A percentile compares a stretch with the other conserved stretches of the same genome.
Conservation (phyloP, 2,797 vertebrate species). For the Meda fulgida region DNA sequence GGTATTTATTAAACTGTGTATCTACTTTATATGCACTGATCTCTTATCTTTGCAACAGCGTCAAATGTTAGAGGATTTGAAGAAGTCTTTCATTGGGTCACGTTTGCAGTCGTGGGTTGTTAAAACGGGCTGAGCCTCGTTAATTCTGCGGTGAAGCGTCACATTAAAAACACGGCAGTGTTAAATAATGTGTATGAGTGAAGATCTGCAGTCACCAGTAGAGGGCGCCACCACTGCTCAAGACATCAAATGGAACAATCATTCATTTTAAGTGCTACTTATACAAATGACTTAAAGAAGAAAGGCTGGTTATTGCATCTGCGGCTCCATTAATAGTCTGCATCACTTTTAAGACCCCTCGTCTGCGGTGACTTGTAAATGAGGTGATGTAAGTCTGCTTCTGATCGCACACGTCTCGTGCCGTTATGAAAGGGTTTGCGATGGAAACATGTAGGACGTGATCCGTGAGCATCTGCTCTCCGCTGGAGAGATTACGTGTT, state of each 20-base stretch:
- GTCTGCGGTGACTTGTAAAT: conserved; percentile 2
- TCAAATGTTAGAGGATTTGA: background rate
- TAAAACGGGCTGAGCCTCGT: background rate
- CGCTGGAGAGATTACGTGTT: conserved; percentile 65
- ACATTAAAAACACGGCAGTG: background rate
- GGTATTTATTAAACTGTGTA: background rate
- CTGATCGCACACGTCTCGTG: background rate
- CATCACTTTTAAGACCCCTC: conserved; percentile 22
- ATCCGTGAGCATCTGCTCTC: conserved; percentile 29
- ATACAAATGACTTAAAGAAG: conserved; percentile 67
- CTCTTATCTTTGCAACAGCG: background rate
- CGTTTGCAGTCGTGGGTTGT: background rate
- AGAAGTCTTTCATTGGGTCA: background rate
- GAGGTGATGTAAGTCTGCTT: conserved; percentile 19
- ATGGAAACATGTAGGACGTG: background rate
- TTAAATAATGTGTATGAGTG: background rate
- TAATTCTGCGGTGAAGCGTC: background rate
- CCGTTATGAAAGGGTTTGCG: background rate
- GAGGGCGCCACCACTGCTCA: background rate
- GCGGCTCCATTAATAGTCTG: conserved; percentile 13
- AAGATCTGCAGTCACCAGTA: background rate
- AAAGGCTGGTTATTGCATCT: conserved; percentile 60
- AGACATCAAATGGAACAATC: conserved; percentile 43
- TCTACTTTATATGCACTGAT: background rate
- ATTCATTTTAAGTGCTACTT: conserved; percentile 56